Conservation (phyloP, 2,113 vertebrate genomes). For the Hippocampus zosterae region DNA sequence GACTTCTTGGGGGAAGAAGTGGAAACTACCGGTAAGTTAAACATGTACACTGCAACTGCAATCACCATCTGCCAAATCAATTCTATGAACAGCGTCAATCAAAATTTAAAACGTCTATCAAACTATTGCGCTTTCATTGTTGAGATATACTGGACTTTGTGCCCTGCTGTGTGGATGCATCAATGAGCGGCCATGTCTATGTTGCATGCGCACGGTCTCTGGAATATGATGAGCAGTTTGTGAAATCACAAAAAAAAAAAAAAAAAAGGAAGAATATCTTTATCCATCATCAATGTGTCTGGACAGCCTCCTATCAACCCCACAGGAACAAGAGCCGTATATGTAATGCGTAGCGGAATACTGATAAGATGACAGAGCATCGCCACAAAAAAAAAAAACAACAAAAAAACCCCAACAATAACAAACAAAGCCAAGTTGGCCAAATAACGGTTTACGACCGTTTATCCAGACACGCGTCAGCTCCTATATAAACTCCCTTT, state of each 20-base stretch:
- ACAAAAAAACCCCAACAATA: background rate
- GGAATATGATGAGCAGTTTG: background rate
- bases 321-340: constrained; percentile 51
- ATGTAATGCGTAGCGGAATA: constrained; percentile 48
- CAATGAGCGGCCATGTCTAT: too few relatives aligned
- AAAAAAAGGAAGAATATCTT: background rate
- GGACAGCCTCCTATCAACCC: constrained; percentile 47
- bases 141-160: background rate
- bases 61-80: background rate
- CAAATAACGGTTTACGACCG: constrained; percentile 43
- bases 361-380: constrained; percentile 61
- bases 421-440: constrained; percentile 42
- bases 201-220: too few relatives aligned
- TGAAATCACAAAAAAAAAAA: background rate
- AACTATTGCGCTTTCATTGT: background rate
- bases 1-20: constrained; percentile 26
- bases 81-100: background rate
- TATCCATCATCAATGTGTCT: constrained; percentile 22
- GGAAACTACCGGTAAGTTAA: constrained; percentile 26
- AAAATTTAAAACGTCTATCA: background rate
- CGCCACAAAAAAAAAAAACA: constrained; percentile 14
- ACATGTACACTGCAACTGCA: background rate
- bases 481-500: constrained; percentile 31
- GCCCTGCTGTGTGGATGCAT: background rate
- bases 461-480: constrained; percentile 30